These are phyloP conservation scores for Terrapene triunguis DNA, from an alignment of 2,113 vertebrate genomes.

Conservation along the genomic window DNA sequence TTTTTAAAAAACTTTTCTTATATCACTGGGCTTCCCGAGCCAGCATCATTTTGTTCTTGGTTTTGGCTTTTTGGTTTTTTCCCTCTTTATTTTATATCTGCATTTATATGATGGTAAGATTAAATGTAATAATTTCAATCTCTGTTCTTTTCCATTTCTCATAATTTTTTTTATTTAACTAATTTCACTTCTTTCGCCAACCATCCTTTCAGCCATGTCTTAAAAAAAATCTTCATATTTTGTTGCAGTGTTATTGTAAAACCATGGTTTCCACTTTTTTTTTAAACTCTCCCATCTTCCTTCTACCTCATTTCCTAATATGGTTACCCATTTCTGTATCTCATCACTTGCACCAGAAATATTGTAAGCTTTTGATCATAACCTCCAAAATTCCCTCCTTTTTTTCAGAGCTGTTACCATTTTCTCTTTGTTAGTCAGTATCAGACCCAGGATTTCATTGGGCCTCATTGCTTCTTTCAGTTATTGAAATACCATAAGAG, in stretches of 20 bases:
- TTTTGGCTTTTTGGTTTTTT: background rate
- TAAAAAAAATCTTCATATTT: background rate
- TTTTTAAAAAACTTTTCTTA: background rate
- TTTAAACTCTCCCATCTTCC: background rate
- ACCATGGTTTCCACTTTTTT: slow-evolving; percentile 9
- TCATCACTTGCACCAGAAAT: background rate
- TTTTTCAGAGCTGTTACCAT: background rate
- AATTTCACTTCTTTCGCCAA: background rate
- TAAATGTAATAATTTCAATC: slow-evolving; percentile 11
- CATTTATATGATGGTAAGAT: background rate
- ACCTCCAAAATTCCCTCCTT: background rate
- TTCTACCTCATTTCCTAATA: background rate
- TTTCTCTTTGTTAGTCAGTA: background rate
- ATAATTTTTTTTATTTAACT: background rate
- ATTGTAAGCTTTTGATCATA: background rate
- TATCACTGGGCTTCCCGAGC: background rate
- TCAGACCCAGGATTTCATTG: slow-evolving; percentile 16
- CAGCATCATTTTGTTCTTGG: background rate
- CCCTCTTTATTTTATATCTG: background rate
- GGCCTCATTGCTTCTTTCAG: background rate
- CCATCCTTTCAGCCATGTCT: background rate
- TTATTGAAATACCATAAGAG: slow-evolving; percentile 10
- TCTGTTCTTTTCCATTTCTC: background rate
- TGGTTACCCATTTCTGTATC: background rate
- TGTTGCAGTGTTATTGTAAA: background rate